Conservation (phyloP, 1,140 invertebrate species). For the Monomorium pharaonis region DNA sequence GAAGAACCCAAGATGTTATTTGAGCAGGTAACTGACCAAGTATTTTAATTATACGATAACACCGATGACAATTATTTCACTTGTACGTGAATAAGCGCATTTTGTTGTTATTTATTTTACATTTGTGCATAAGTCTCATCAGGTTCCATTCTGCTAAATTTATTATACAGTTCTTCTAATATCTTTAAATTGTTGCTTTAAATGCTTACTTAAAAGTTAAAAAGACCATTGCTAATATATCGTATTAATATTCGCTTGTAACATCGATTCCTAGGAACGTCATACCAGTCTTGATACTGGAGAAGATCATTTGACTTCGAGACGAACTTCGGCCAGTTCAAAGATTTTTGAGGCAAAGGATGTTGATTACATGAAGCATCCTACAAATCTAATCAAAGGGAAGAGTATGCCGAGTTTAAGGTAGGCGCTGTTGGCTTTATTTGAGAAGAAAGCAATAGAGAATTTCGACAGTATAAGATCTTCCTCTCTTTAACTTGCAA, state of each 20-base stretch:
- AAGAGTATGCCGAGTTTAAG: conserved; percentile 98
- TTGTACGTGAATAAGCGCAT: conserved; percentile 63
- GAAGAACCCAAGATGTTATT: conserved; percentile 88
- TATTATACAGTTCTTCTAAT: not conserved
- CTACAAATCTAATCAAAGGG: conserved; percentile 94
- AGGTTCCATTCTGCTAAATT: not conserved
- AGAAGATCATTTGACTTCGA: conserved; percentile 88
- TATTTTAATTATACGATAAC: not conserved
- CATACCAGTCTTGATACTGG: conserved; percentile 92
- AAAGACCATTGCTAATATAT: not conserved
- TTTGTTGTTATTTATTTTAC: not conserved
- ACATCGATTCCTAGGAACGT: conserved; percentile 87
- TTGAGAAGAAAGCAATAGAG: not conserved
- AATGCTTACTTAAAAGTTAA: not conserved
- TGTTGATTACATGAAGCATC: conserved; percentile 80
- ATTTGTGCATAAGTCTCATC: not conserved
- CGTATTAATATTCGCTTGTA: not conserved
- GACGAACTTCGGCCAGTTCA: conserved; percentile 88
- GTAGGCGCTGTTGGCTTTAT: conserved; percentile 84
- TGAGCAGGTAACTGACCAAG: conserved; percentile 83
- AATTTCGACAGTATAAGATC: conserved; percentile 14
- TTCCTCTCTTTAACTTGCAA: conserved; percentile 36
- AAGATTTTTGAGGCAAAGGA: conserved; percentile 86
- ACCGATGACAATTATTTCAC: too few species aligned
- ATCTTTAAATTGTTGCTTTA: conserved; percentile 53